Percentiles rank a stretch among this genome's conserved stretches.
Conservation (phyloP, 2,113 vertebrate species). For the Orientallactaga bullata region DNA sequence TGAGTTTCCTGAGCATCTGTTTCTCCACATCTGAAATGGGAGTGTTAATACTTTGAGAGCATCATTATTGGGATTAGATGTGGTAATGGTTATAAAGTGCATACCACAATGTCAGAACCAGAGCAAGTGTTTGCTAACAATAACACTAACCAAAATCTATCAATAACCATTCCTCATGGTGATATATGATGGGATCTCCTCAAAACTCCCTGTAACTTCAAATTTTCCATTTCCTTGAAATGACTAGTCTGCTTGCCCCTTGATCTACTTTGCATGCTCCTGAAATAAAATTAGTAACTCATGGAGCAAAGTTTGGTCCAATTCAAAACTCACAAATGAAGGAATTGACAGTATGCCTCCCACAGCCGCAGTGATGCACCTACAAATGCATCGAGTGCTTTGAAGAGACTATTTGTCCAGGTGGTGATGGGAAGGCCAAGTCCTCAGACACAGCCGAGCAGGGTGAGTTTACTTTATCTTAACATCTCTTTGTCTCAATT, state of each 20-base stretch:
- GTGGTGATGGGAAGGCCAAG: background rate
- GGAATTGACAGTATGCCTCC: background rate
- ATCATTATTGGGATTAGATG: background rate
- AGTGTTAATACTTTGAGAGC: background rate
- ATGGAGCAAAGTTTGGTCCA: background rate
- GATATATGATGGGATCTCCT: background rate
- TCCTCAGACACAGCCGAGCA: constrained; percentile 4
- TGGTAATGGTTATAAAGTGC: background rate
- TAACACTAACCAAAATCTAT: background rate
- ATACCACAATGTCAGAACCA: background rate
- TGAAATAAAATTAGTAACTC: constrained; percentile 1
- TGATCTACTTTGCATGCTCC: background rate
- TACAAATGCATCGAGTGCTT: background rate
- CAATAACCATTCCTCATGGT: background rate
- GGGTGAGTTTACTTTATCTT: constrained; percentile 71
- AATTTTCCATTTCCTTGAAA: background rate
- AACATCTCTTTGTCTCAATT: constrained; percentile 80
- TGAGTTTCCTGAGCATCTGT: background rate
- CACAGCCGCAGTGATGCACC: background rate
- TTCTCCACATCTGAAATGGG: background rate
- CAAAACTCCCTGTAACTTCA: background rate
- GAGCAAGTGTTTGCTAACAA: background rate
- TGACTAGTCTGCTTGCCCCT: background rate
- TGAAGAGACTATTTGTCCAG: fast-evolving
- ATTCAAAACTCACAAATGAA: background rate